Evolutionary conservation across 2,888 invertebrate species (phyloP).

Genomic region (Poecilobothrus nobilitatus): DNA sequence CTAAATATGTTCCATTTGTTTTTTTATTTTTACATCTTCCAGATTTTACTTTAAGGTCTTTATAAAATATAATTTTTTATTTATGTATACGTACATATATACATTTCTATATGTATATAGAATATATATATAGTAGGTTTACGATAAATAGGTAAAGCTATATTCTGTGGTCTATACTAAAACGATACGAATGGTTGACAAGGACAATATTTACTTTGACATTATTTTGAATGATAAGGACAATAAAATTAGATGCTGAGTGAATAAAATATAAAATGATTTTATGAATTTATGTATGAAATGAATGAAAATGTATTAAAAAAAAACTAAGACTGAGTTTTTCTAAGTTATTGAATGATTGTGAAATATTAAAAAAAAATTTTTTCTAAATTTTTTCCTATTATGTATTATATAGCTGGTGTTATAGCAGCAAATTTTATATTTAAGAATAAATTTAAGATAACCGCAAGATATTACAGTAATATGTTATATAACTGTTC

Average conservation of each 20-base stretch:
- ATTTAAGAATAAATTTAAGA: neutral
- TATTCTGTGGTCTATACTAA: neutral
- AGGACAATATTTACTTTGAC: neutral
- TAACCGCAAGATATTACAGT: neutral
- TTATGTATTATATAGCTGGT: neutral
- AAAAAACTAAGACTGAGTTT: no score
- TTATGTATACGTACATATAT: no score
- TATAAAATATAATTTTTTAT: no score
- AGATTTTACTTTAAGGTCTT: neutral
- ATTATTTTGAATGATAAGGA: neutral
- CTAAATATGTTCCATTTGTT: neutral
- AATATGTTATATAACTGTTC: neutral
- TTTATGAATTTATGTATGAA: no score
- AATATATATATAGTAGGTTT: neutral
- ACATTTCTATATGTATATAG: no score
- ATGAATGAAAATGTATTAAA: no score
- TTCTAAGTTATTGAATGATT: no score
- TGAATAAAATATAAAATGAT: neutral
- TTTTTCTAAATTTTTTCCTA: no score
- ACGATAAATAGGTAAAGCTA: neutral
- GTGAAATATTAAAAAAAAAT: neutral
- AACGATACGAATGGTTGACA: neutral
- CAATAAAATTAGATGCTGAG: no score
- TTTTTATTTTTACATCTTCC: neutral
- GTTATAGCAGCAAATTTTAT: neutral